phyloP scores from a whole-genome alignment of 2,113 vertebrate species.

The Piaya cayana region DNA sequence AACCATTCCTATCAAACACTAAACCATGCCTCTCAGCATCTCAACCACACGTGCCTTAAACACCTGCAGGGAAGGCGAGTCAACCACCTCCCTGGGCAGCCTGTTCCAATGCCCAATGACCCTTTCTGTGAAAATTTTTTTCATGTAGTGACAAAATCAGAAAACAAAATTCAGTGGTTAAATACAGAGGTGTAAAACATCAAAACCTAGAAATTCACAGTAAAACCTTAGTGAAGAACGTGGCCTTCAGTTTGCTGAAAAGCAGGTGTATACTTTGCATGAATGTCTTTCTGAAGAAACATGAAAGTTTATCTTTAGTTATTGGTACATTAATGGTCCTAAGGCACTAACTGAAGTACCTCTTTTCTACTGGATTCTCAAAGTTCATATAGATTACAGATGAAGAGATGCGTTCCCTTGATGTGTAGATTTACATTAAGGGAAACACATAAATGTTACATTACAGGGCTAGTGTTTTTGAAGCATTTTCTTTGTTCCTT shows the following conservation, averaged over 20 bases:
- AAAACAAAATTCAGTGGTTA: background rate
- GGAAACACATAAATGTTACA: background rate
- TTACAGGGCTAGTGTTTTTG: background rate
- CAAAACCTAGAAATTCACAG: background rate
- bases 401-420: background rate
- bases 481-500: background rate
- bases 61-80: no score
- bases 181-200: background rate
- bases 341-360: background rate
- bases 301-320: background rate
- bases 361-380: background rate
- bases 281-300: background rate
- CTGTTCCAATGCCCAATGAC: no score
- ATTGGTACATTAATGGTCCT: background rate
- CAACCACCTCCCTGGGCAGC: no score
- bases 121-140: no score
- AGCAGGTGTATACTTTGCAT: background rate
- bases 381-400: background rate
- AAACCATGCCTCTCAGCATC: no score
- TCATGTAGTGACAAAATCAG: background rate
- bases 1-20: no score
- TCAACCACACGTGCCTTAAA: no score
- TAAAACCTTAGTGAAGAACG: background rate
- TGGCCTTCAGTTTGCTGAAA: background rate
- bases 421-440: background rate